Evolutionary conservation across 2,113 vertebrate genomes (phyloP).

Genomic region (Pagrus major): DNA sequence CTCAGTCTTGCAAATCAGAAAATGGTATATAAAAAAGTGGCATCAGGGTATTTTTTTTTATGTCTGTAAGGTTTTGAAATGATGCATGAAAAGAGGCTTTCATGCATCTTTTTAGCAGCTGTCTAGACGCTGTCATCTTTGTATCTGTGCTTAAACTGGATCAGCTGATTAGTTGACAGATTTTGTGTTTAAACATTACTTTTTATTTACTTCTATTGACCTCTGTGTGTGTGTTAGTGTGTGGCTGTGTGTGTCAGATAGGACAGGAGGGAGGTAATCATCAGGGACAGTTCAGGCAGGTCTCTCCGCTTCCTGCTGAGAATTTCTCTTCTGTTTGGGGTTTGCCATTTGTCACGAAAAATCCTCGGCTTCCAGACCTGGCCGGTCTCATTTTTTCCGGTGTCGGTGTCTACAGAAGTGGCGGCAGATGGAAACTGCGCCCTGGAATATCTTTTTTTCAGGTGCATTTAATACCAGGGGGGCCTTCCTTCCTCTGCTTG

Average conservation of each 20-base stretch:
- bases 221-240: neutral
- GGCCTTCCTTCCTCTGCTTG: constrained; percentile 14
- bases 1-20: constrained; percentile 32
- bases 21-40: constrained; percentile 26
- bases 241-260: neutral
- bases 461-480: constrained; percentile 38
- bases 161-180: neutral
- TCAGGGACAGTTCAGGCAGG: constrained; percentile 28
- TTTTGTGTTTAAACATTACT: neutral
- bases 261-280: constrained; percentile 23
- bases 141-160: neutral
- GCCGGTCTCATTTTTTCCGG: constrained; percentile 40
- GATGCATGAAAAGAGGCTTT: neutral
- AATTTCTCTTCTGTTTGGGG: constrained; percentile 29
- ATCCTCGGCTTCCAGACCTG: neutral
- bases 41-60: constrained; percentile 8
- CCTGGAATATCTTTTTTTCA: constrained; percentile 54
- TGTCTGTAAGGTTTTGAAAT: neutral
- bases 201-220: neutral
- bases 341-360: constrained; percentile 47
- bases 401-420: constrained; percentile 4
- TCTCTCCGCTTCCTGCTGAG: constrained; percentile 7
- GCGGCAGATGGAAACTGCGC: constrained; percentile 49
- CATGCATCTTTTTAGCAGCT: neutral
- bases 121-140: neutral